Conservation (phyloP, 2,113 vertebrate species). For the Coryphaenoides rupestris region DNA sequence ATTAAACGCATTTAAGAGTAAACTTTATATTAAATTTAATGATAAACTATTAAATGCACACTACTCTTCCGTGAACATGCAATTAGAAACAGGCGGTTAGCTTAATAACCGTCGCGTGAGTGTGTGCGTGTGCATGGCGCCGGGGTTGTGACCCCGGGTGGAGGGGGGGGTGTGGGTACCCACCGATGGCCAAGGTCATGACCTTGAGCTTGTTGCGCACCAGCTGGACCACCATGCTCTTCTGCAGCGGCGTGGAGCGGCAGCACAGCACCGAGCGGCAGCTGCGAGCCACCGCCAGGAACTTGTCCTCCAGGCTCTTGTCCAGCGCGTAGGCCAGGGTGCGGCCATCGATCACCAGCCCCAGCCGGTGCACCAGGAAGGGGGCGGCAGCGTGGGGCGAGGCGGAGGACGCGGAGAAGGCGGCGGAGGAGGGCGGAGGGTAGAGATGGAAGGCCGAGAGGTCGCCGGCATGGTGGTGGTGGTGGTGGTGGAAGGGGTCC, state of each 20-base stretch:
- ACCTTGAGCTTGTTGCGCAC: conserved; percentile 94
- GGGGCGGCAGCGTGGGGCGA: conserved; percentile 40
- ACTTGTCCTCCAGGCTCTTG: conserved; percentile 85
- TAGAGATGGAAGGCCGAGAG: conserved; percentile 63
- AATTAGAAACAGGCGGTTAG: no score
- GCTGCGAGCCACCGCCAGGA: conserved; percentile 83
- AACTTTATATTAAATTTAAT: no score
- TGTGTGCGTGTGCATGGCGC: no score
- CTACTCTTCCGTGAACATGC: no score
- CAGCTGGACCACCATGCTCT: conserved; percentile 96
- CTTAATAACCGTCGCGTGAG: no score
- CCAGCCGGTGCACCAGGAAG: conserved; percentile 71
- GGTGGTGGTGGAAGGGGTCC: conserved; percentile 48
- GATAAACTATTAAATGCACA: no score
- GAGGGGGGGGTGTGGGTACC: conserved; percentile 18
- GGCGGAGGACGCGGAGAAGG: conserved; percentile 44
- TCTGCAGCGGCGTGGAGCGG: conserved; percentile 92
- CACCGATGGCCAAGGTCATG: conserved; percentile 96
- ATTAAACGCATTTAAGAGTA: no score
- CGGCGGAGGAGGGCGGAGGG: conserved; percentile 23
- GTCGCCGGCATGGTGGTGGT: no score
- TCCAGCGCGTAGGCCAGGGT: conserved; percentile 92
- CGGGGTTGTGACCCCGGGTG: no score
- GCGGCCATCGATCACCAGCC: conserved; percentile 91
- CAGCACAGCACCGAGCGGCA: conserved; percentile 93